Conservation (phyloP, 2,113 vertebrate genomes). For the Chitala chitala region DNA sequence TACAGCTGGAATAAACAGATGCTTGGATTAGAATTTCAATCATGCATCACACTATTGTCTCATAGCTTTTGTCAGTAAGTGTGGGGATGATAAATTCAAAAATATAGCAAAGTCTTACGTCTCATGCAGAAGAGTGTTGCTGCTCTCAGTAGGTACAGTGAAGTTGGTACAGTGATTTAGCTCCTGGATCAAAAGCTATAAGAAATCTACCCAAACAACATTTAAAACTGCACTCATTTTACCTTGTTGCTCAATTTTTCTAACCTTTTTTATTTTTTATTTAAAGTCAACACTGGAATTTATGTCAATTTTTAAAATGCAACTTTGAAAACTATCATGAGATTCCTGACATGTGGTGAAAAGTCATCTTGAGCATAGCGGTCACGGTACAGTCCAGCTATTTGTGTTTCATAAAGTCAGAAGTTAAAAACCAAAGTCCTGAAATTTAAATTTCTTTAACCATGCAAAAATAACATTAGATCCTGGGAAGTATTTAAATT, state of each 20-base stretch:
- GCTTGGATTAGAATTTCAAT: too few relatives aligned
- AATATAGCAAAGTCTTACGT: slow-evolving; percentile 37
- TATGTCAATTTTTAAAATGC: neutral
- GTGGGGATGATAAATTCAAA: slow-evolving; percentile 29
- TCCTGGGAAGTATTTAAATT: neutral
- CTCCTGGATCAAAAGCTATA: slow-evolving; percentile 24
- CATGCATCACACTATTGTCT: slow-evolving; percentile 43
- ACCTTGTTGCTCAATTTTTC: slow-evolving; percentile 23
- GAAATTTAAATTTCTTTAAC: slow-evolving; percentile 18
- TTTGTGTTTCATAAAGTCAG: neutral
- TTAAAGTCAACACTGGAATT: neutral
- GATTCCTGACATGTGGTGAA: neutral
- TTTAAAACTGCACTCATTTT: slow-evolving; percentile 10
- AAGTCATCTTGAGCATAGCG: neutral
- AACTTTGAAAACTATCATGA: neutral
- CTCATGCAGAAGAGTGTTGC: neutral
- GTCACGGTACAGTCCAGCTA: neutral
- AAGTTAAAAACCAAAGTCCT: neutral
- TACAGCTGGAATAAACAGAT: slow-evolving; percentile 42
- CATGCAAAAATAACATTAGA: slow-evolving; percentile 14
- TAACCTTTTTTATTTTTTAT: slow-evolving; percentile 9
- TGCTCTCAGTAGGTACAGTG: slow-evolving; percentile 7
- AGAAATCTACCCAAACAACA: slow-evolving; percentile 26
- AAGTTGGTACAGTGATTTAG: slow-evolving; percentile 20
- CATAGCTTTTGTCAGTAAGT: slow-evolving; percentile 22